Evolutionary conservation across 2,888 invertebrate species (phyloP).

Genomic region (Lycaena phlaeas): DNA sequence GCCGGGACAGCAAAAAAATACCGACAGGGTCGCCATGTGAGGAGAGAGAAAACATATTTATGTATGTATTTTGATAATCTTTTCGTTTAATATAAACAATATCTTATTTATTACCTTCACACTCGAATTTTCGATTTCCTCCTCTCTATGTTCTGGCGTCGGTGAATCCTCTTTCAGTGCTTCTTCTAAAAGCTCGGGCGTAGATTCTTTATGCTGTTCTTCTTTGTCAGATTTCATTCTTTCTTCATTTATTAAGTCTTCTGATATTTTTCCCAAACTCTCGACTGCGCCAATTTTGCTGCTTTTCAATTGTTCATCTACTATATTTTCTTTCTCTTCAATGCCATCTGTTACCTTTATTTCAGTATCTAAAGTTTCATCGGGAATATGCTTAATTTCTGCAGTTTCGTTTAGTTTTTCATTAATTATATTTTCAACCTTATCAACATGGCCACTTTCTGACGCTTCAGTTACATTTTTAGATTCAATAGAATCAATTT

Average conservation of each 20-base stretch:
- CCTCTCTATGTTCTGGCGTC: constrained; percentile 29
- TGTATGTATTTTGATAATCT: too few species aligned
- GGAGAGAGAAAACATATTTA: too few species aligned
- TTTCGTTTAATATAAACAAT: too few species aligned
- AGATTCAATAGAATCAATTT: constrained; percentile 1
- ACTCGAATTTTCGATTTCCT: constrained; percentile 42
- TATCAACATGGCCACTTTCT: constrained; percentile 1
- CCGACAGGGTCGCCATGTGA: too few species aligned
- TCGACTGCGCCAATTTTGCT: constrained; percentile 13
- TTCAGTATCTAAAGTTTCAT: neutral
- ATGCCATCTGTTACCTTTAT: constrained; percentile 2
- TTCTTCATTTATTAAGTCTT: constrained; percentile 42
- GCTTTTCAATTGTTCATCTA: constrained; percentile 6
- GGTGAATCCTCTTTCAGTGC: constrained; percentile 39
- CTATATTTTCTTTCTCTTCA: neutral
- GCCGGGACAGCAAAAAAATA: too few species aligned
- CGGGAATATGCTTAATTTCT: constrained; percentile 8
- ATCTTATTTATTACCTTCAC: too few species aligned
- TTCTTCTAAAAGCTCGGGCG: constrained; percentile 50
- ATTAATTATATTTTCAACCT: constrained; percentile 5
- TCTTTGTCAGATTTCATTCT: constrained; percentile 24
- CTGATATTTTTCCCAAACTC: constrained; percentile 23
- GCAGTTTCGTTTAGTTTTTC: neutral
- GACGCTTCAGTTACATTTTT: constrained; percentile 2
- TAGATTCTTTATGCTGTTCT: constrained; percentile 32